phyloP scores from a whole-genome alignment of 1,140 invertebrate species.

The Daktulosphaira vitifoliae region DNA sequence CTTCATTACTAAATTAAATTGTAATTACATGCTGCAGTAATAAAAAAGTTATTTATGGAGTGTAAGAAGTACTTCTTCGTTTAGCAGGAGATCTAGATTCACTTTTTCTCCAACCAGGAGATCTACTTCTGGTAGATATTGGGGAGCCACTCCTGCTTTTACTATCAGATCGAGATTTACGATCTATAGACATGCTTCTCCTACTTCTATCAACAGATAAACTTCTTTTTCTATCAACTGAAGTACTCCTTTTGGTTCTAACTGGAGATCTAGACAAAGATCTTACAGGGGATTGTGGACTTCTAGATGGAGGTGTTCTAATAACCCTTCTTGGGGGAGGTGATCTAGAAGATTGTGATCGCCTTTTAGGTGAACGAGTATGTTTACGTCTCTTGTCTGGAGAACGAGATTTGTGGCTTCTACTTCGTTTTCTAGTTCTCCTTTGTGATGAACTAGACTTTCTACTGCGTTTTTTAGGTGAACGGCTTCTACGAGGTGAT shows the following conservation, averaged over 20 bases:
- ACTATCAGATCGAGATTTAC: constrained; percentile 24
- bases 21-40: too few relatives aligned
- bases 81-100: constrained; percentile 9
- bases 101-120: constrained; percentile 33
- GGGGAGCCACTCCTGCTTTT: constrained; percentile 36
- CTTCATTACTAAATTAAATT: too few relatives aligned
- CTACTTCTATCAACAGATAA: constrained; percentile 23
- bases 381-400: constrained; percentile 15
- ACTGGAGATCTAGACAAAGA: constrained; percentile 16
- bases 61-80: constrained; percentile 20
- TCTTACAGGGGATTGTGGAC: constrained; percentile 17
- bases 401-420: neutral
- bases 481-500: constrained; percentile 34
- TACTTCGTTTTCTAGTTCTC: constrained; percentile 19
- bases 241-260: constrained; percentile 29
- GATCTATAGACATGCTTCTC: constrained; percentile 30
- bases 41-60: neutral
- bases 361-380: constrained; percentile 8
- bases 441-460: constrained; percentile 20
- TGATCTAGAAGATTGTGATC: constrained; percentile 19
- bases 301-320: constrained; percentile 17
- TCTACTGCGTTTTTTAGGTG: constrained; percentile 26
- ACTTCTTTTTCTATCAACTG: constrained; percentile 21
- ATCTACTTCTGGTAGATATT: constrained; percentile 34
- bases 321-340: constrained; percentile 6